phyloP scores from a whole-genome alignment of 1,140 invertebrate genomes.

The Formica exsecta region DNA sequence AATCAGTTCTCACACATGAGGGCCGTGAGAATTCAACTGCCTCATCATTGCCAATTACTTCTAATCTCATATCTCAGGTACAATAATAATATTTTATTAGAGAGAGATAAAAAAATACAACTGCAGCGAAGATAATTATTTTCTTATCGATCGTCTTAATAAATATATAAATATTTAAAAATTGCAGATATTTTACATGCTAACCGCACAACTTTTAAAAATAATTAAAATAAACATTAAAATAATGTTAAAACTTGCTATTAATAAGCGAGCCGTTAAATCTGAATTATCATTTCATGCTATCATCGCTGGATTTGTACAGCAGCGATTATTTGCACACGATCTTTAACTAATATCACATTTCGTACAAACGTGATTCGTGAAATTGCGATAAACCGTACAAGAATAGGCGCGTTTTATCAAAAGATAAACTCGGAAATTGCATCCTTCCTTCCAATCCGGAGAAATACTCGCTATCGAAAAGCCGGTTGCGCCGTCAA shows the following conservation, averaged over 20 bases:
- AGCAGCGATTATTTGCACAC: background rate
- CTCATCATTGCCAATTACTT: constrained; percentile 35
- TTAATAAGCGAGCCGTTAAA: background rate
- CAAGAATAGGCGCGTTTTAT: constrained; percentile 15
- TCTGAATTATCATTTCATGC: background rate
- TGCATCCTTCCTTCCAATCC: background rate
- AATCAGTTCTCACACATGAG: background rate
- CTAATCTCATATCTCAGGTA: background rate
- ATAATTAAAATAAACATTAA: background rate
- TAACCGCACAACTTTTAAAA: background rate
- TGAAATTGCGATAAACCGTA: constrained; percentile 3
- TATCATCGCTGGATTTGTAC: background rate
- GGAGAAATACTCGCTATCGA: constrained; percentile 3
- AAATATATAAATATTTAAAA: background rate
- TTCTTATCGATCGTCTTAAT: background rate
- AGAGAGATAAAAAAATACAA: background rate
- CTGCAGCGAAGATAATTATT: background rate
- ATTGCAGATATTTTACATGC: background rate
- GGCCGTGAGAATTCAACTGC: background rate
- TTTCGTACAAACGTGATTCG: background rate
- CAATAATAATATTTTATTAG: background rate
- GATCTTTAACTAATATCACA: background rate
- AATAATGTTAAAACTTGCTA: background rate
- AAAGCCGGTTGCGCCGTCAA: background rate
- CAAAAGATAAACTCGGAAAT: constrained; percentile 16